phyloP scores from a whole-genome alignment of 2,888 invertebrate genomes.

The Coecobrya sp. region DNA sequence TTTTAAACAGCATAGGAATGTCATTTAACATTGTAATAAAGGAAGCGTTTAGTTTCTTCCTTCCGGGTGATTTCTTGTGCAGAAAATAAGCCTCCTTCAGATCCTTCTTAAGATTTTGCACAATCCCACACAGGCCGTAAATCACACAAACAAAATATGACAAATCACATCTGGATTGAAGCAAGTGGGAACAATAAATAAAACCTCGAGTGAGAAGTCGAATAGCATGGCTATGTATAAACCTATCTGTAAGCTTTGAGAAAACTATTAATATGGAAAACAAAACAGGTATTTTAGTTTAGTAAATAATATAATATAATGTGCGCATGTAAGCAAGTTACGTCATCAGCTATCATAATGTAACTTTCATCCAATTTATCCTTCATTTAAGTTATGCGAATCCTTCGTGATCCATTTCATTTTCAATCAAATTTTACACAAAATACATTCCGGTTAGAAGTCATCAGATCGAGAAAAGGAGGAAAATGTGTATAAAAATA shows the following conservation, averaged over 20 bases:
- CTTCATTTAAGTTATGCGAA: not conserved
- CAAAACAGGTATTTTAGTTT: not conserved
- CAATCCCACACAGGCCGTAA: not conserved
- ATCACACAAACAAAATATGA: not conserved
- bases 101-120: not conserved
- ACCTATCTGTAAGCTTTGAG: no score
- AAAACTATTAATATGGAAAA: not conserved
- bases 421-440: conserved; percentile 40
- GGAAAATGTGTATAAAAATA: not conserved
- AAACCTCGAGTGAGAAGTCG: not conserved
- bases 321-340: not conserved
- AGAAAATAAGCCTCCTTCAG: not conserved
- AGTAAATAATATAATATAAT: not conserved
- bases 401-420: conserved; percentile 23
- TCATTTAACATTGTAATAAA: not conserved
- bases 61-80: not conserved
- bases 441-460: not conserved
- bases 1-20: not conserved
- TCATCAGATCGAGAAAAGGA: not conserved
- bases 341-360: conserved; percentile 26
- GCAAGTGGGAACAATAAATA: conserved; percentile 35
- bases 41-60: not conserved
- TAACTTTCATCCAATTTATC: conserved; percentile 37
- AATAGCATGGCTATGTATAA: not conserved
- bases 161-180: conserved; percentile 11